Evolutionary conservation across 2,888 invertebrate genomes (phyloP), one percentile per base, ranked within the genome.

Genomic region (Protophormia terraenovae): DNA sequence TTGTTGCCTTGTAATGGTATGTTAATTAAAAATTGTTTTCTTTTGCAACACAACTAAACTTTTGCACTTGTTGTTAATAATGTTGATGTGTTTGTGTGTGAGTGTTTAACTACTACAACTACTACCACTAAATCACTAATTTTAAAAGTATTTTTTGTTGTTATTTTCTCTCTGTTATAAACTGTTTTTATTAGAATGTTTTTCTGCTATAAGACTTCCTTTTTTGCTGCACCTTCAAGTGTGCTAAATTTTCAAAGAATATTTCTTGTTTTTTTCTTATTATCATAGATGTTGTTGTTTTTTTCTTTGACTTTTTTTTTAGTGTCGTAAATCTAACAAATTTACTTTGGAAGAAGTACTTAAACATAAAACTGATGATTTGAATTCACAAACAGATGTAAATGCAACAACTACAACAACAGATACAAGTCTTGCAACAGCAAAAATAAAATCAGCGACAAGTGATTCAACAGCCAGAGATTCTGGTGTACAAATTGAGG

Each of bases 401-500:
- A 72, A 84, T 73, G 41, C 80, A 41, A 41, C 81, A 50, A 14
- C 76, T 24, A 81, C 50, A 45, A 55, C 38, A 16, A 53, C 27
- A 41, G 47, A 72, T 55, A 60, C 84, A 41, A 27, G n/a, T n/a
- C n/a, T n/a, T n/a, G n/a, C n/a, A n/a, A n/a, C n/a, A n/a, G n/a
- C n/a, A n/a, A n/a, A n/a, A n/a, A n/a, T n/a, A n/a, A 75, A 62
- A 55, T 60, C 64, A 62, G 29, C 38, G n/a, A 60, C 55, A 71
- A 71, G 62, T 64, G 62, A 53, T 53, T 81, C 75, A 1, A 78
- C 87, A 69, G 86, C 82, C 76, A 86, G 88, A 79, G 88, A 87
- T 82, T 88, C 88, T 73, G 87, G 88, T 73, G 88, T 89, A 50
- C 86, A 86, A 85, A 66, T 86, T 22, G 87, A 87, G 87, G 87